Base-by-base conservation (phyloP, 2,113 vertebrate species). In the Fukomys damarensis region DNA sequence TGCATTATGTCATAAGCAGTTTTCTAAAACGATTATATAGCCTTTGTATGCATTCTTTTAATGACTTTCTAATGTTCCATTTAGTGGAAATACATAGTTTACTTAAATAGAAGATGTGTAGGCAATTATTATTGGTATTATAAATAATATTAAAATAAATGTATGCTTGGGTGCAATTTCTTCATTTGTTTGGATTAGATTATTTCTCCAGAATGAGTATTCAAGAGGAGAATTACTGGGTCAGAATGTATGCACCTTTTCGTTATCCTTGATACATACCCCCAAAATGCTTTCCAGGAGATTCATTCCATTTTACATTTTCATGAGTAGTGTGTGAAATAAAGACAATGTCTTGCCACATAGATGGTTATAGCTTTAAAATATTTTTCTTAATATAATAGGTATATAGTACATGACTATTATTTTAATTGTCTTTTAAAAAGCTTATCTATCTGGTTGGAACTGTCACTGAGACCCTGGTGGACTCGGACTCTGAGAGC, bases 71-170 rank as follows among this genome's bases (percentile, higher is more conserved):
- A 91, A 94, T 95, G 66, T 91, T 94, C 52, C 35, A 86, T 91
- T 95, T 91, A 94, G 89, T 89, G 65, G 94, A 94, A 96, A 49
- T 79, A 17, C 32, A 91, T 80, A 92, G 82, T 93, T 96, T 95
- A 96, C 46, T 95, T 96, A 98, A 97, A 95, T 93, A 96, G 65
- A 93, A 77, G 52, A 89, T 56, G 94, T 95, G 97, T 83, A 93
- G 49, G 16, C 61, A 86, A n/a, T 61, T 95, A 84, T 91, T 86
- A 93, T 95, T 95, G 70, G 56, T 96, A 96, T 94, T 96, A 95
- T 97, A 95, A 97, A 86, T 94, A 90, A 76, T 49, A 93, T 96
- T 94, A 83, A 5, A 79, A 80, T 84, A 97, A 93, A 83, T 74
- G 89, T 91, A 28, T 84, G 91, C 61, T 80, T 70, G 61, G 43